Evolutionary conservation across 2,888 invertebrate species (phyloP).

Genomic region (Sarcophaga rosellei): DNA sequence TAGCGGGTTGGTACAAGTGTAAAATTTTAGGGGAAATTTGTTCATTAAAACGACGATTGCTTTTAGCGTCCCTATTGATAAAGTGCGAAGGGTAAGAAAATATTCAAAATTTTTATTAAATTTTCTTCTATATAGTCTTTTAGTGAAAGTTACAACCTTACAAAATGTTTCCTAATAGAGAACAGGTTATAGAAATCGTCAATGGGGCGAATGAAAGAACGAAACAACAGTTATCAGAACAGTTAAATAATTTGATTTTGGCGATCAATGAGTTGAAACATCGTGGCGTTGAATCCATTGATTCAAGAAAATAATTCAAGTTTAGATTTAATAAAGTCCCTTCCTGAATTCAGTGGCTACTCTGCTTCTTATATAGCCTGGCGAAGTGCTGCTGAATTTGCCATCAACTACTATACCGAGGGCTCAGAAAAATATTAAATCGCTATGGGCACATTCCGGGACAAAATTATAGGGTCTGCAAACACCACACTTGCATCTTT

Average conservation of each 20-base stretch:
- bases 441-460: slow-evolving; percentile 45
- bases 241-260: slow-evolving; percentile 35
- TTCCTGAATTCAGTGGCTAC: slow-evolving; percentile 45
- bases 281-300: slow-evolving; percentile 24
- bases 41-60: too few species aligned
- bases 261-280: slow-evolving; percentile 48
- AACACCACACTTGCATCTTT: too few species aligned
- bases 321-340: slow-evolving; percentile 48
- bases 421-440: slow-evolving; percentile 49
- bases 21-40: too few species aligned
- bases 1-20: too few species aligned
- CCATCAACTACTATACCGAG: slow-evolving; percentile 24
- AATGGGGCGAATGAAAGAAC: slow-evolving; percentile 35
- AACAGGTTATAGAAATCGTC: slow-evolving; percentile 31
- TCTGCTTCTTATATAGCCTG: slow-evolving; percentile 44
- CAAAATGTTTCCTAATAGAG: slow-evolving; percentile 52
- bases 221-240: slow-evolving; percentile 35
- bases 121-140: slow-evolving; percentile 52
- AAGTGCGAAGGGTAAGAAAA: too few species aligned
- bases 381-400: slow-evolving; percentile 40
- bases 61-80: too few species aligned
- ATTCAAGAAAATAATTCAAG: background rate
- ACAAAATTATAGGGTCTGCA: too few species aligned
- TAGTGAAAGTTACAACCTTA: slow-evolving; percentile 27
- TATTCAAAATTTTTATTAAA: slow-evolving; percentile 27